phyloP scores from a whole-genome alignment of 2,113 vertebrate genomes.

The Perca flavescens region DNA sequence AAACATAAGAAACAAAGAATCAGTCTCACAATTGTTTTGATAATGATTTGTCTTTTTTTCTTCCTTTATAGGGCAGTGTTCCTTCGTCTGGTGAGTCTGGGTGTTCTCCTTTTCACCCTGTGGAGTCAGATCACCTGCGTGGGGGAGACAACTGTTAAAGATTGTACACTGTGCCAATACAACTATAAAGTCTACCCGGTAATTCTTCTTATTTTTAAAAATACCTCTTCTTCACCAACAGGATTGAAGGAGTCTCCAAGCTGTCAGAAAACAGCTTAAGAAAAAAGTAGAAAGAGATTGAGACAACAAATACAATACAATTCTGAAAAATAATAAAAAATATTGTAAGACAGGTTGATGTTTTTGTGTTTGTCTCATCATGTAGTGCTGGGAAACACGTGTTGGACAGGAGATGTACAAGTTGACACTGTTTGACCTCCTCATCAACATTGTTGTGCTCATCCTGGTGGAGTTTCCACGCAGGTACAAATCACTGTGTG shows the following conservation, averaged over 20 bases:
- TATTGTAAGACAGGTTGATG: not conserved
- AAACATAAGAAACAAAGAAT: not conserved
- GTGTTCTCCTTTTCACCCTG: conserved; percentile 85
- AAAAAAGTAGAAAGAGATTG: not conserved
- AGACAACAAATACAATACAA: not conserved
- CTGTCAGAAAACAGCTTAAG: not conserved
- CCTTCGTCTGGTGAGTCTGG: conserved; percentile 87
- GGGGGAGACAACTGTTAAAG: accelerated
- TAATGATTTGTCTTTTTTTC: not conserved
- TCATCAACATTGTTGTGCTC: conserved; percentile 83
- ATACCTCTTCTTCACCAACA: not conserved
- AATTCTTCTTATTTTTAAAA: conserved; percentile 21
- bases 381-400: conserved; percentile 93
- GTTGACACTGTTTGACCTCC: conserved; percentile 89
- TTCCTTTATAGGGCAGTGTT: conserved; percentile 83
- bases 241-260: not conserved
- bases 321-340: not conserved
- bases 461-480: conserved; percentile 89
- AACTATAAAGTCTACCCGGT: conserved; percentile 82
- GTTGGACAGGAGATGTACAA: conserved; percentile 95
- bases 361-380: conserved; percentile 4
- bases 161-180: conserved; percentile 84
- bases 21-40: not conserved
- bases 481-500: conserved; percentile 79
- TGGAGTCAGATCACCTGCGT: conserved; percentile 89